phyloP scores from a whole-genome alignment of 2,113 vertebrate species.

The Lepus timidus region DNA sequence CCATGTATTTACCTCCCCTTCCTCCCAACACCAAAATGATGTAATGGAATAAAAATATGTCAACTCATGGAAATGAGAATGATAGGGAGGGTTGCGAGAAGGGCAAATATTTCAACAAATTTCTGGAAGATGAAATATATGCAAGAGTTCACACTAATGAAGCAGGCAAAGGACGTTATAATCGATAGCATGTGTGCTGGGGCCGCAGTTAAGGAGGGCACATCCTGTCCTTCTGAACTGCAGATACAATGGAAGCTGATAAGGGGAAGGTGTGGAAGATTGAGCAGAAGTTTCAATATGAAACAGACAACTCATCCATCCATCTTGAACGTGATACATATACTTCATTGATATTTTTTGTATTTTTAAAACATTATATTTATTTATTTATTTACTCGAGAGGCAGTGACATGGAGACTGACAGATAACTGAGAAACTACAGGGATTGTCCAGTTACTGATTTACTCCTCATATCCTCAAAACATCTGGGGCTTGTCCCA shows the following conservation, averaged over 20 bases:
- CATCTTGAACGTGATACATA: neutral
- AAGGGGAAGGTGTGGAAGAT: neutral
- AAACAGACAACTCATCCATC: neutral
- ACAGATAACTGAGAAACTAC: too few species aligned
- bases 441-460: too few species aligned
- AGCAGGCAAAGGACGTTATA: neutral
- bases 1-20: neutral
- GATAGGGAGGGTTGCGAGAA: neutral
- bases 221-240: neutral
- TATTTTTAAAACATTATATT: too few species aligned
- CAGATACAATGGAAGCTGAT: neutral
- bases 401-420: too few species aligned
- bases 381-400: too few species aligned
- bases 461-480: too few species aligned
- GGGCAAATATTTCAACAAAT: slow-evolving; percentile 6
- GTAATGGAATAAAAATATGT: slow-evolving; percentile 27
- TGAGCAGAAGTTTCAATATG: neutral
- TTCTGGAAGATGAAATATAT: slow-evolving; percentile 26
- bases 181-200: neutral
- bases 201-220: neutral
- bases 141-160: slow-evolving; percentile 1
- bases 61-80: slow-evolving; percentile 4
- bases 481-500: too few species aligned
- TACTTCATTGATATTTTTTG: too few species aligned
- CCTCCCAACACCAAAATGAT: slow-evolving; percentile 9